These are phyloP conservation scores for Patella vulgata DNA, from an alignment of 1,140 invertebrate species.

Conservation along the genomic window DNA sequence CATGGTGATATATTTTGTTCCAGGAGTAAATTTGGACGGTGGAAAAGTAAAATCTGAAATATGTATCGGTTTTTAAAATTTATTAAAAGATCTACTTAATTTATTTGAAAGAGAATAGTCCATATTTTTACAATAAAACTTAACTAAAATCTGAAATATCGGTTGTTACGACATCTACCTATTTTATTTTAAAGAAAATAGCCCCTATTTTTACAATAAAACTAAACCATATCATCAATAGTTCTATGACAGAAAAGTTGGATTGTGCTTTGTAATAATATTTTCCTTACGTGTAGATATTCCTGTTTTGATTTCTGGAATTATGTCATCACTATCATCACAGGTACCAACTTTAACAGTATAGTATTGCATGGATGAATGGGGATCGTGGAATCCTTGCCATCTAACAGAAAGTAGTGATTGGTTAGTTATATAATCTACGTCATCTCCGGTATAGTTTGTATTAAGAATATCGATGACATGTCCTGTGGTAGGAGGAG, in stretches of 20 bases:
- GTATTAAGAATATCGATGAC: constrained; percentile 38
- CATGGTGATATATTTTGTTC: constrained; percentile 40
- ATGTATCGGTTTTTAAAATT: background rate
- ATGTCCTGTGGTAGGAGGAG: constrained; percentile 28
- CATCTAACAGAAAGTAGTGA: constrained; percentile 18
- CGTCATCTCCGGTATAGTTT: background rate
- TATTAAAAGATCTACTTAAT: too few relatives aligned
- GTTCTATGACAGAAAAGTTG: too few relatives aligned
- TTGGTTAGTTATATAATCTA: constrained; percentile 20
- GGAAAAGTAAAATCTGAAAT: constrained; percentile 28
- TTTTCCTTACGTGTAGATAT: constrained; percentile 13
- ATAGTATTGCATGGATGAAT: constrained; percentile 26
- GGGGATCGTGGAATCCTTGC: constrained; percentile 32
- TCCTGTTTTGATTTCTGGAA: constrained; percentile 23
- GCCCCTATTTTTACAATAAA: too few relatives aligned
- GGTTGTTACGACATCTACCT: background rate
- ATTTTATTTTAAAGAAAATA: background rate
- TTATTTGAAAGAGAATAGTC: too few relatives aligned
- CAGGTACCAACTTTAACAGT: constrained; percentile 35
- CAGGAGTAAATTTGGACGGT: constrained; percentile 28
- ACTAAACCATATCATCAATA: too few relatives aligned
- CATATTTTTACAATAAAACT: too few relatives aligned
- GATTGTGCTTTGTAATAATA: too few relatives aligned
- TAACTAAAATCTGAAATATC: too few relatives aligned
- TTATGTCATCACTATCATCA: constrained; percentile 31